Conservation (phyloP, 1,140 invertebrate species). For the Calliphora vicina region DNA sequence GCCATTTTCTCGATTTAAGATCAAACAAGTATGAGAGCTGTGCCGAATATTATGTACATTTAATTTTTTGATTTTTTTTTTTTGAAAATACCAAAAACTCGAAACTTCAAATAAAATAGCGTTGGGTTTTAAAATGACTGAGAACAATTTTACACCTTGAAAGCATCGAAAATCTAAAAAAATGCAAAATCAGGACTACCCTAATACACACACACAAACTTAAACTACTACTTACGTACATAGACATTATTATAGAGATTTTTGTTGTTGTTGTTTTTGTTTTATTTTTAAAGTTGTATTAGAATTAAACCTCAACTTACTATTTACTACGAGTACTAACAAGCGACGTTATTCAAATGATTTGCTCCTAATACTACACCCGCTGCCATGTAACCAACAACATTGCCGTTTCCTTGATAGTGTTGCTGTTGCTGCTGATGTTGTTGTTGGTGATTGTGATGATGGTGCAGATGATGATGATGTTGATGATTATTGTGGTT, state of each 20-base stretch:
- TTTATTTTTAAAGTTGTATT: slow-evolving; percentile 6
- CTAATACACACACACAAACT: background rate
- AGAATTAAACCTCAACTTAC: slow-evolving; percentile 24
- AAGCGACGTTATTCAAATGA: slow-evolving; percentile 56
- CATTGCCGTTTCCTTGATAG: slow-evolving; percentile 46
- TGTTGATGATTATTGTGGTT: slow-evolving; percentile 44
- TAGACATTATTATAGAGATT: slow-evolving; percentile 21
- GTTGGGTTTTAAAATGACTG: too few relatives aligned
- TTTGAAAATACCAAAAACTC: too few relatives aligned
- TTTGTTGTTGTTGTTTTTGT: background rate
- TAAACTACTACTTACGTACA: slow-evolving; percentile 27
- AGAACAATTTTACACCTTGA: too few relatives aligned
- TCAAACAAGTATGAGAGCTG: too few relatives aligned
- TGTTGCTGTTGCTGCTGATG: slow-evolving; percentile 43
- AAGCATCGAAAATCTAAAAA: too few relatives aligned
- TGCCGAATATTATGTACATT: too few relatives aligned
- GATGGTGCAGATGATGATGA: slow-evolving; percentile 39
- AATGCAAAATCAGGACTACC: too few relatives aligned
- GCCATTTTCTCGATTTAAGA: too few relatives aligned
- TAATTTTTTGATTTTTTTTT: too few relatives aligned
- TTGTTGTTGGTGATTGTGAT: slow-evolving; percentile 34
- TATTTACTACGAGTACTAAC: slow-evolving; percentile 47
- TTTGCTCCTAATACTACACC: slow-evolving; percentile 60
- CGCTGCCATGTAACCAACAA: slow-evolving; percentile 52
- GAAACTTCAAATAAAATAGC: too few relatives aligned